Evolutionary conservation across 2,797 vertebrate species (phyloP).

Genomic region (Hydrocynus forskahlii): DNA sequence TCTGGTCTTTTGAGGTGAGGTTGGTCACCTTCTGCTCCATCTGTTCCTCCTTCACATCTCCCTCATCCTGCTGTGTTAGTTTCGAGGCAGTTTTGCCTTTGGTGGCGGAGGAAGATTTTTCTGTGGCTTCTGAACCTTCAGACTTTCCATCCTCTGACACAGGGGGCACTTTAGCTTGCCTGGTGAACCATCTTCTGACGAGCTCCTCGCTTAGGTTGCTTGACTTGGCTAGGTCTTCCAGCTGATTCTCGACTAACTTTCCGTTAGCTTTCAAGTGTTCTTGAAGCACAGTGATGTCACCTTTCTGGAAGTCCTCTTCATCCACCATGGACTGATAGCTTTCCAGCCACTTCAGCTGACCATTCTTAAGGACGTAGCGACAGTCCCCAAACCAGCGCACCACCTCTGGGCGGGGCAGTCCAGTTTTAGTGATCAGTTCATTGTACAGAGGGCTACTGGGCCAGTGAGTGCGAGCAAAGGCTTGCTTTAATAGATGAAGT

Average conservation of each 20-base stretch:
- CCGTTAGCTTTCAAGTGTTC: slow-evolving; percentile 81
- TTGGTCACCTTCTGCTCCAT: slow-evolving; percentile 67
- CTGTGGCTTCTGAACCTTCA: slow-evolving; percentile 43
- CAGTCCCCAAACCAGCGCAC: slow-evolving; percentile 97
- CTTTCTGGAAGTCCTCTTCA: slow-evolving; percentile 75
- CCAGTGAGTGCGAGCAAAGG: slow-evolving; percentile 94
- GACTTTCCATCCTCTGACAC: slow-evolving; percentile 54
- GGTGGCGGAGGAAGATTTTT: not conserved
- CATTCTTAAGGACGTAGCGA: slow-evolving; percentile 94
- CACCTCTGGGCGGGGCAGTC: slow-evolving; percentile 89
- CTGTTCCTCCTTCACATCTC: slow-evolving; percentile 65
- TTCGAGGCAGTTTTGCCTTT: slow-evolving; percentile 24
- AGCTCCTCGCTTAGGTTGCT: slow-evolving; percentile 84
- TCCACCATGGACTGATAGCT: slow-evolving; percentile 84
- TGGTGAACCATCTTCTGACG: slow-evolving; percentile 88
- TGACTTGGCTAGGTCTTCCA: slow-evolving; percentile 81
- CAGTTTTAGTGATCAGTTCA: slow-evolving; percentile 83
- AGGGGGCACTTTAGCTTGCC: slow-evolving; percentile 60
- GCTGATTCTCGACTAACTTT: slow-evolving; percentile 81
- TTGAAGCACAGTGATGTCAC: slow-evolving; percentile 77
- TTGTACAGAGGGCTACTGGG: slow-evolving; percentile 92
- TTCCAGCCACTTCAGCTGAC: slow-evolving; percentile 95
- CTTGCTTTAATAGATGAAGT: slow-evolving; percentile 90
- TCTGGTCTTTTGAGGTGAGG: slow-evolving; percentile 47
- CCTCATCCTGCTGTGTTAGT: slow-evolving; percentile 62